Conservation (phyloP, 2,113 vertebrate species). For the Corythaixoides concolor region DNA sequence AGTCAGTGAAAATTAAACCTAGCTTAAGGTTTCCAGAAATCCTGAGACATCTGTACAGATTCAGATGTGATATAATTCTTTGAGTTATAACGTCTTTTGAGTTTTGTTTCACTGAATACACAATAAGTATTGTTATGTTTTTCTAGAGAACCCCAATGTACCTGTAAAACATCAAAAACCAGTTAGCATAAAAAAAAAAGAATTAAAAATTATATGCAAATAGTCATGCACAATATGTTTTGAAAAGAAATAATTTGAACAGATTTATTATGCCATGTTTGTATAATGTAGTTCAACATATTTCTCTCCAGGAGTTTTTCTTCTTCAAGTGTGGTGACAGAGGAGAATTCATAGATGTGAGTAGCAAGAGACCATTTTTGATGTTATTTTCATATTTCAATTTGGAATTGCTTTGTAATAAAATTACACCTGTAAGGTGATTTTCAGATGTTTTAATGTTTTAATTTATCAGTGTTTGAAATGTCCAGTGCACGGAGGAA, state of each 20-base stretch:
- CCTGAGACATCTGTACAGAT: neutral
- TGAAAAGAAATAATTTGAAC: neutral
- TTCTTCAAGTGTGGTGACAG: neutral
- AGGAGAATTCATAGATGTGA: neutral
- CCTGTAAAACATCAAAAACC: neutral
- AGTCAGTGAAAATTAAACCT: neutral
- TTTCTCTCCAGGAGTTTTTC: neutral
- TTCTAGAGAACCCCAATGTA: neutral
- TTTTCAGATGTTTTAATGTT: neutral
- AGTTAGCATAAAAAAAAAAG: neutral
- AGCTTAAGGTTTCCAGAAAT: neutral
- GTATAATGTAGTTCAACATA: neutral
- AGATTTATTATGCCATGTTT: neutral
- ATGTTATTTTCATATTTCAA: neutral
- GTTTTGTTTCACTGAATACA: neutral
- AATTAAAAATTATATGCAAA: neutral
- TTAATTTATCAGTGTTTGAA: neutral
- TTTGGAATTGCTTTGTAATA: neutral
- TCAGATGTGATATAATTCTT: neutral
- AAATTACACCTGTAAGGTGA: neutral
- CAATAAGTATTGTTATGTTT: fast-evolving
- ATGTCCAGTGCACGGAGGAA: neutral
- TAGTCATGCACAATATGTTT: neutral
- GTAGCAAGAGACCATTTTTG: neutral
- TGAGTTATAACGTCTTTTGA: neutral